Conservation (phyloP, 2,888 invertebrate genomes). For the Diplazon laetatorius region DNA sequence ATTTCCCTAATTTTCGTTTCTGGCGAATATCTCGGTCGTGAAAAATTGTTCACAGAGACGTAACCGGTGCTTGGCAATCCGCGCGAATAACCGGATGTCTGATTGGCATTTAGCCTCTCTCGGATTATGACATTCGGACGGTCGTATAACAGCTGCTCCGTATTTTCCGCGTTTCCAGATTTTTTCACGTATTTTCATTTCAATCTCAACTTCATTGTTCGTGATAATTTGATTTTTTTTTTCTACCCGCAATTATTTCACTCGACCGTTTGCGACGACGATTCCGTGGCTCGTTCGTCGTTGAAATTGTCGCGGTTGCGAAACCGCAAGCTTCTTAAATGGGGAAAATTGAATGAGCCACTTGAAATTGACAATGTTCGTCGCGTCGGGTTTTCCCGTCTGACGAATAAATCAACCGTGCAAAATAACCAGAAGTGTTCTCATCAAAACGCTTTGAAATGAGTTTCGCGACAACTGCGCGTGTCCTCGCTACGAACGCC, state of each 20-base stretch:
- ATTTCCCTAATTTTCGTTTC: too few species aligned
- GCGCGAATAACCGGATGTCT: constrained; percentile 72
- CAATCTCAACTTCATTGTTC: too few species aligned
- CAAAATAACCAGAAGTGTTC: constrained; percentile 1
- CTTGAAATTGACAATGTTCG: constrained; percentile 49
- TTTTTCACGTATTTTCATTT: not conserved
- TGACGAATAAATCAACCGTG: not conserved
- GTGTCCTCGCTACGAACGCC: too few species aligned
- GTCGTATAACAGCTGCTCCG: not conserved
- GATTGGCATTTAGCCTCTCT: constrained; percentile 75
- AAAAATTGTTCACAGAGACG: too few species aligned
- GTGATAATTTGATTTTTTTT: constrained; percentile 3
- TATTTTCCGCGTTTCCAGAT: constrained; percentile 12
- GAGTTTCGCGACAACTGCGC: too few species aligned
- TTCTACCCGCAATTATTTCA: not conserved
- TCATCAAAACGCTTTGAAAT: not conserved
- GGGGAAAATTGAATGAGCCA: constrained; percentile 36
- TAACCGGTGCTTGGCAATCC: too few species aligned
- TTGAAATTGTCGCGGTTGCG: too few species aligned
- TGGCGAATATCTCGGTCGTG: too few species aligned
- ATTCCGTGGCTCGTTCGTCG: too few species aligned
- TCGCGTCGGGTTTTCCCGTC: constrained; percentile 26
- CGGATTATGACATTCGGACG: constrained; percentile 70
- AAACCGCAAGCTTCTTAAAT: constrained; percentile 41
- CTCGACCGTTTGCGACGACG: not conserved